Evolutionary conservation across 1,140 invertebrate genomes (phyloP).

Genomic region (Periplaneta americana): DNA sequence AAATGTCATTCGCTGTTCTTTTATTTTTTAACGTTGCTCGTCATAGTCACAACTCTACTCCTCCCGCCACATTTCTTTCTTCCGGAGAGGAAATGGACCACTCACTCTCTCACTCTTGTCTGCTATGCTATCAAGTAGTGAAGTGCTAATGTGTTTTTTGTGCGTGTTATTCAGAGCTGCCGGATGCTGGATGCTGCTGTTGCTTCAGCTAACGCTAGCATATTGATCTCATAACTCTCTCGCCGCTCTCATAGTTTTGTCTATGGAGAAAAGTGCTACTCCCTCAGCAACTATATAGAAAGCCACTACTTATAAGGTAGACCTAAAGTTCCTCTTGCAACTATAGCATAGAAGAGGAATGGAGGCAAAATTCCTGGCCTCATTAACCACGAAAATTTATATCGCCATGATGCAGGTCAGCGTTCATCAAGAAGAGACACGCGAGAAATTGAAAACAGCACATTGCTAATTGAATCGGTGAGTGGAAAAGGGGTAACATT

Average conservation of each 20-base stretch:
- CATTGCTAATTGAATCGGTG: no score
- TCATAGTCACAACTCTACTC: not conserved
- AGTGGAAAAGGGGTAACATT: no score
- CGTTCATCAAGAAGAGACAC: no score
- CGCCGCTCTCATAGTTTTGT: not conserved
- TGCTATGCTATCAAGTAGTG: not conserved
- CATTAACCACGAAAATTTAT: no score
- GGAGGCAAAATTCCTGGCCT: no score
- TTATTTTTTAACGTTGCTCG: not conserved
- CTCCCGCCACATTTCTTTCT: not conserved
- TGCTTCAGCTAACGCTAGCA: not conserved
- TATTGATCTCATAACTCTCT: not conserved
- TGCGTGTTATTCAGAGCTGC: not conserved
- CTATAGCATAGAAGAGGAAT: no score
- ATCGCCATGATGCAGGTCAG: no score
- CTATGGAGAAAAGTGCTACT: no score
- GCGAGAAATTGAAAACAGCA: no score
- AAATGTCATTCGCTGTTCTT: not conserved
- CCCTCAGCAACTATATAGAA: no score
- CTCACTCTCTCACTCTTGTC: not conserved
- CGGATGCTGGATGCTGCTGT: not conserved
- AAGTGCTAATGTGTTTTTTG: not conserved
- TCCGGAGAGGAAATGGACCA: not conserved
- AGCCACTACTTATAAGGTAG: no score
- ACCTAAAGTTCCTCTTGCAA: no score